A percentile compares a stretch with the other conserved stretches of the same genome.
phyloP scores from a whole-genome alignment of 2,888 invertebrate genomes.

The Laspeyria flexula region DNA sequence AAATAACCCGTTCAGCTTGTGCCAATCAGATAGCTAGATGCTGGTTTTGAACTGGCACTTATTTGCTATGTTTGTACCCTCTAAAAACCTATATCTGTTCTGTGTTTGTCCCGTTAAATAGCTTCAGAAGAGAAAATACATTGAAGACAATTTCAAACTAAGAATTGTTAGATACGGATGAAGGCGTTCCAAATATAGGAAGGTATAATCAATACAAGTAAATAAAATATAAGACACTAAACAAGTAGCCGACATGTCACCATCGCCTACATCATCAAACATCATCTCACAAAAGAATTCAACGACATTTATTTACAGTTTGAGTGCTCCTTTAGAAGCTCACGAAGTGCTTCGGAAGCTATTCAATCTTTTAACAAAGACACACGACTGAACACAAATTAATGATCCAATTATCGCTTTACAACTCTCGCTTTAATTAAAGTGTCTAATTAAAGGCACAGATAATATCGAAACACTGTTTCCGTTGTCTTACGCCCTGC shows the following conservation, averaged over 20 bases:
- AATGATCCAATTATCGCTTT: conserved; percentile 77
- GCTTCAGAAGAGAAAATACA: too few species aligned
- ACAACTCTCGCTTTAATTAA: conserved; percentile 76
- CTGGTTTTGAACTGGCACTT: too few species aligned
- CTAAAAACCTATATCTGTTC: too few species aligned
- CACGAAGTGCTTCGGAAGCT: background rate
- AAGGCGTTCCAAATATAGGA: too few species aligned
- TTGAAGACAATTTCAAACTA: too few species aligned
- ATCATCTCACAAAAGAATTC: background rate
- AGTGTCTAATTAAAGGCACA: conserved; percentile 74
- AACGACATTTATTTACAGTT: background rate
- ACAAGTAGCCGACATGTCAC: too few species aligned
- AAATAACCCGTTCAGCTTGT: too few species aligned
- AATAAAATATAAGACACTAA: background rate
- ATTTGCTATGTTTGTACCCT: too few species aligned
- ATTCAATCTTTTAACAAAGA: conserved; percentile 36
- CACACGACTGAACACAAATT: conserved; percentile 56
- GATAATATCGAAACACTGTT: conserved; percentile 63
- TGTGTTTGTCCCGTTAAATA: too few species aligned
- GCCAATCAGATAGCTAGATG: too few species aligned
- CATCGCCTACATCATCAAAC: background rate
- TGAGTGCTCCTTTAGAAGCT: background rate
- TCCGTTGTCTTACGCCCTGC: conserved; percentile 72
- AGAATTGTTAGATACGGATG: too few species aligned
- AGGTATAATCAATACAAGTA: background rate